phyloP scores from a whole-genome alignment of 2,797 vertebrate species.

The Acipenser ruthenus region DNA sequence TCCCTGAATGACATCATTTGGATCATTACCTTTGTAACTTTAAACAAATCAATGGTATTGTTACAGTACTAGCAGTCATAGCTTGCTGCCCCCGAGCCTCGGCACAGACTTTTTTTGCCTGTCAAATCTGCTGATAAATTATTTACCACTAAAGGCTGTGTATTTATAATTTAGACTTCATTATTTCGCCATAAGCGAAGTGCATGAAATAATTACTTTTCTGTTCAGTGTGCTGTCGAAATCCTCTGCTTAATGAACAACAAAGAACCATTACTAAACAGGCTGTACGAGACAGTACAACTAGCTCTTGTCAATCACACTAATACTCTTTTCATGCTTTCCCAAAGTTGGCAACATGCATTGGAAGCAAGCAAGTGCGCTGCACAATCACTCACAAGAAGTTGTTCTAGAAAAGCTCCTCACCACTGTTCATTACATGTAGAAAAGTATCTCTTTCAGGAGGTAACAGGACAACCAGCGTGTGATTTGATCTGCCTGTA shows the following conservation, averaged over 20 bases:
- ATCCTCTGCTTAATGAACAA: slow-evolving; percentile 2
- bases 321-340: slow-evolving; percentile 8
- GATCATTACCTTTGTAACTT: slow-evolving; percentile 13
- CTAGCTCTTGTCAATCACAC: neutral
- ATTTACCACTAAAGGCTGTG: slow-evolving; percentile 21
- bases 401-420: too few species aligned
- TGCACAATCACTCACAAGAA: too few species aligned
- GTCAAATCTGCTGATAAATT: slow-evolving; percentile 26
- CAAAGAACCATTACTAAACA: slow-evolving; percentile 9
- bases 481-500: too few species aligned
- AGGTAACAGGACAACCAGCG: too few species aligned
- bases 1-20: slow-evolving; percentile 9
- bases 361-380: neutral
- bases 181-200: neutral
- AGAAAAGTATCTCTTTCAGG: too few species aligned
- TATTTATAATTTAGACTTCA: slow-evolving; percentile 10
- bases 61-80: slow-evolving; percentile 10
- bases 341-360: neutral
- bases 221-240: neutral
- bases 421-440: too few species aligned
- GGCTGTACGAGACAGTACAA: neutral
- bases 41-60: slow-evolving; percentile 17
- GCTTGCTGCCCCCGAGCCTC: slow-evolving; percentile 23
- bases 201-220: slow-evolving; percentile 2
- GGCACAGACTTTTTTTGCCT: neutral